Conservation (phyloP, 2,888 invertebrate genomes). For the Cinara cedri region DNA sequence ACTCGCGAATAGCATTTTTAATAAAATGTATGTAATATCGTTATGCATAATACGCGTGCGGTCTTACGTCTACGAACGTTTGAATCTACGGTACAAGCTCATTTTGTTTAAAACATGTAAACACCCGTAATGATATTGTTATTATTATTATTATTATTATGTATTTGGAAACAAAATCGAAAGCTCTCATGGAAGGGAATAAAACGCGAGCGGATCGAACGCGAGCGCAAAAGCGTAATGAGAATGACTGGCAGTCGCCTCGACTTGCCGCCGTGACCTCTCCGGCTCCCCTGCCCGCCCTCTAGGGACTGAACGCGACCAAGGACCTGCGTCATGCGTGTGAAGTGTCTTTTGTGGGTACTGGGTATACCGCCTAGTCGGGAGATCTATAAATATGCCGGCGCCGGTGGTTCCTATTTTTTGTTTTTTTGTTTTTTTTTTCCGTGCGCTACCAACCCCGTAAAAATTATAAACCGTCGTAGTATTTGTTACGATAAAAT, state of each 20-base stretch:
- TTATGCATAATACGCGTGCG: not conserved
- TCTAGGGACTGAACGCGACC: constrained; percentile 23
- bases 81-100: not conserved
- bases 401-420: constrained; percentile 21
- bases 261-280: constrained; percentile 30
- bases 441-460: constrained; percentile 20
- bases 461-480: not conserved
- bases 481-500: not conserved
- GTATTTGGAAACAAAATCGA: not conserved
- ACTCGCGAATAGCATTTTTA: constrained; percentile 4
- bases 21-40: not conserved
- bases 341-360: constrained; percentile 30
- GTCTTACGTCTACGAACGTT: not conserved
- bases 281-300: constrained; percentile 16
- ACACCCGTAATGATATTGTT: not conserved
- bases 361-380: not conserved
- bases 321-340: constrained; percentile 46
- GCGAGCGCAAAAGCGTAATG: constrained; percentile 43
- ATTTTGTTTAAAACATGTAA: not conserved
- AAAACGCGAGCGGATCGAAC: constrained; percentile 30
- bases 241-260: constrained; percentile 47
- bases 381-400: constrained; percentile 54
- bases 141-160: not conserved
- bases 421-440: too few species aligned
- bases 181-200: constrained; percentile 3